Evolutionary conservation across 2,113 vertebrate species (phyloP), one percentile per base, ranked within the genome.

Genomic region (Orthonyx spaldingii): DNA sequence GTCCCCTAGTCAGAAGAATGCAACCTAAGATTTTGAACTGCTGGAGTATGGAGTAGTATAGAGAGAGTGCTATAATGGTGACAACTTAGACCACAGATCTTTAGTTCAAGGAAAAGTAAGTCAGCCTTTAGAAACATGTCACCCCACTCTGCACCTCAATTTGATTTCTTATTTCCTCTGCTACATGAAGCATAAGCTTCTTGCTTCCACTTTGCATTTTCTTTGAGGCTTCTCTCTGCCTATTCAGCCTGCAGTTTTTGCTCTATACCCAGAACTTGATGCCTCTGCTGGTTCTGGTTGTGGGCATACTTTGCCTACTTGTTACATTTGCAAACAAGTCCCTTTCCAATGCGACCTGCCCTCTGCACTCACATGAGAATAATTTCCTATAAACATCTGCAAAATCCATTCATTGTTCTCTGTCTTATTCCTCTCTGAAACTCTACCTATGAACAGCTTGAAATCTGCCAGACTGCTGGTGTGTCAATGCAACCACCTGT

Each of bases 401-500:
- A 89, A 92, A 94, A 64, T 7, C 17, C 37, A 20, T 78, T 84
- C 10, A 63, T 27, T 87, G 33, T 71, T 12, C 22, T 93, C 70
- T 81, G 20, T 74, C 68, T 64, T 78, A 57, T 9, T 77, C 27
- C 59, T 75, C 24, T 90, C 68, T 92, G 52, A 84, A 95, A 82
- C 28, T 87, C 47, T 66, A 19, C 17, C 33, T 64, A 28, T 1
- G 3, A 89, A 44, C 19, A 90, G 44, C 50, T 70, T 23, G 16
- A 81, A 89, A 87, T 84, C 80, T 87, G 68, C 27, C 88, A 86
- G 42, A 41, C 30, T 95, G 86, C 64, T 92, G 72, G 16, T 89
- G n/a, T 90, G 47, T 78, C 92, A 92, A 81, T 86, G 35, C 89
- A 94, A 92, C 89, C 95, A 95, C 96, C 91, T 96, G 96, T 96